Evolutionary conservation across 2,888 invertebrate species (phyloP).

Genomic region (Andricus curvator): DNA sequence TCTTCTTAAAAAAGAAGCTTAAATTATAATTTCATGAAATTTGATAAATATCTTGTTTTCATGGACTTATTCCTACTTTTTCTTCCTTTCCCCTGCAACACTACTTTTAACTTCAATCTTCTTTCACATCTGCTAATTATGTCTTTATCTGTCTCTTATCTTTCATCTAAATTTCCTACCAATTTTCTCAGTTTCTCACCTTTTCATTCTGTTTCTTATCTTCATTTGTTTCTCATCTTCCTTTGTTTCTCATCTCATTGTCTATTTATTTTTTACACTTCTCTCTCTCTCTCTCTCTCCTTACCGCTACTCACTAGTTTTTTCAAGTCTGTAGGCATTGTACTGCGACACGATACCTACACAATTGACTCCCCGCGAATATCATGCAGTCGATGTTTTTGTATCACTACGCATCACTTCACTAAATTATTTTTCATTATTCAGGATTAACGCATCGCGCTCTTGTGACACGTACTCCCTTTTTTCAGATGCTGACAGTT

Average conservation of each 20-base stretch:
- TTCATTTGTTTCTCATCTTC: too few species aligned
- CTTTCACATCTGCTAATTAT: constrained; percentile 33
- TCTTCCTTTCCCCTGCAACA: constrained; percentile 38
- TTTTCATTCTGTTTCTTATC: constrained; percentile 42
- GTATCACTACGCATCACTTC: constrained; percentile 48
- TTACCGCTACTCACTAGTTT: constrained; percentile 27
- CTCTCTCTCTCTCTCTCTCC: constrained; percentile 27
- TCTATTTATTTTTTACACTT: constrained; percentile 43
- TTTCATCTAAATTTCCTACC: constrained; percentile 16
- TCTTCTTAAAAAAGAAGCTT: background rate
- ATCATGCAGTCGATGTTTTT: constrained; percentile 32
- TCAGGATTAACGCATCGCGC: constrained; percentile 41
- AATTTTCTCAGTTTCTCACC: constrained; percentile 15
- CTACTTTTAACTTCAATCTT: constrained; percentile 42
- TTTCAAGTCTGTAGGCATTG: constrained; percentile 46
- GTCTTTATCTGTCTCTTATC: too few species aligned
- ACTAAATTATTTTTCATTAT: constrained; percentile 46
- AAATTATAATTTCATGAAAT: background rate
- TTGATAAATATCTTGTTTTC: constrained; percentile 13
- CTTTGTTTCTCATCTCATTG: constrained; percentile 40
- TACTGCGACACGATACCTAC: constrained; percentile 50
- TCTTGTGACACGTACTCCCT: constrained; percentile 49
- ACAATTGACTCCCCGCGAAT: constrained; percentile 39
- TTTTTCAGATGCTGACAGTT: constrained; percentile 61
- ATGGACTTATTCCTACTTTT: constrained; percentile 13